Conservation (phyloP, 2,797 vertebrate species). For the Babyrousa celebensis region DNA sequence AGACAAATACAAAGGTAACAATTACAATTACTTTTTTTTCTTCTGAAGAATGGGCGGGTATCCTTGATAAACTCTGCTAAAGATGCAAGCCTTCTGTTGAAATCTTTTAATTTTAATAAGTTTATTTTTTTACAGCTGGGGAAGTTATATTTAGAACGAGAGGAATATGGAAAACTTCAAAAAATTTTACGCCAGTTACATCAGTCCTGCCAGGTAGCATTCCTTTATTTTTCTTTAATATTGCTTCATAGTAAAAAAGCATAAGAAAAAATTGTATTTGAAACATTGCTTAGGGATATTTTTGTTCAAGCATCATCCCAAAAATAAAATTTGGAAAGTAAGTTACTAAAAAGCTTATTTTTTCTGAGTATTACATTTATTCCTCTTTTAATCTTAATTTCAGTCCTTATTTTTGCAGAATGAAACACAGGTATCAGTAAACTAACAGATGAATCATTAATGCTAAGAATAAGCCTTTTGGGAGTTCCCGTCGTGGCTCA, state of each 20-base stretch:
- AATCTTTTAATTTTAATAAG: conserved; percentile 74
- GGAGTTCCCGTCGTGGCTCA: too few species aligned
- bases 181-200: conserved; percentile 99
- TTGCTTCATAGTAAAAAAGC: conserved; percentile 52
- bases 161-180: conserved; percentile 99
- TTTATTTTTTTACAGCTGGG: conserved; percentile 94
- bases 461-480: background rate
- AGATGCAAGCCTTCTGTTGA: conserved; percentile 59
- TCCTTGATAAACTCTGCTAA: conserved; percentile 70
- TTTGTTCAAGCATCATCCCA: conserved; percentile 30
- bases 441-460: background rate
- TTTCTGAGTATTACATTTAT: conserved; percentile 36
- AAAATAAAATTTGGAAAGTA: conserved; percentile 70
- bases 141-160: conserved; percentile 98
- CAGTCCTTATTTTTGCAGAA: conserved; percentile 25
- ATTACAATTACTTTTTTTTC: conserved; percentile 43
- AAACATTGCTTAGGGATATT: conserved; percentile 36
- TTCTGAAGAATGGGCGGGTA: conserved; percentile 75
- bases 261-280: conserved; percentile 56
- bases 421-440: conserved; percentile 6
- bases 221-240: conserved; percentile 65
- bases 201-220: conserved; percentile 98
- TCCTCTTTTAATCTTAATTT: conserved; percentile 56
- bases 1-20: conserved; percentile 98
- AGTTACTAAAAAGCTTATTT: background rate